A percentile compares a stretch with the other conserved stretches of the same genome.
phyloP scores from a whole-genome alignment of 2,113 vertebrate species.

The Kryptolebias marmoratus region DNA sequence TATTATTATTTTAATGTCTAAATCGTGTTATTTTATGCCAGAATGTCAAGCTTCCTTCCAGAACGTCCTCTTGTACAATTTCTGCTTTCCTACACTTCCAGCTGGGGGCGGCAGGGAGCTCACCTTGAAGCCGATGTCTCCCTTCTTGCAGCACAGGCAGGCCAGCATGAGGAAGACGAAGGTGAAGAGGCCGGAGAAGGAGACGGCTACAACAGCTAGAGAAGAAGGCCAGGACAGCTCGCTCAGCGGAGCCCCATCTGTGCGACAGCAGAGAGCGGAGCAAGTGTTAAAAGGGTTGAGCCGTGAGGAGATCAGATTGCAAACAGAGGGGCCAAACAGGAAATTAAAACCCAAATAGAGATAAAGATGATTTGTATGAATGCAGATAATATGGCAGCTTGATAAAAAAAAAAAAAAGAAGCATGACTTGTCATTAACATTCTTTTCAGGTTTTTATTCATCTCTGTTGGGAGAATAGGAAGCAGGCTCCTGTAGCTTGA shows the following conservation, averaged over 20 bases:
- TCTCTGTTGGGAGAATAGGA: slow-evolving; percentile 11
- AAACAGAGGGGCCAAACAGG: slow-evolving; percentile 31
- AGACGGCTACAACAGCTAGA: slow-evolving; percentile 90
- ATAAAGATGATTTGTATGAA: slow-evolving; percentile 31
- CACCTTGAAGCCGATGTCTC: slow-evolving; percentile 97
- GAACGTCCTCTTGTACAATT: not conserved
- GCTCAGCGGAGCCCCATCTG: slow-evolving; percentile 90
- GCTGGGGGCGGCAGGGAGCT: slow-evolving; percentile 67
- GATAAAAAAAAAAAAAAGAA: slow-evolving; percentile 8
- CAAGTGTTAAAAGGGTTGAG: slow-evolving; percentile 23
- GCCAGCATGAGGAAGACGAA: slow-evolving; percentile 98
- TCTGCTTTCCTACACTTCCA: slow-evolving; percentile 16
- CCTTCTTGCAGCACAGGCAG: slow-evolving; percentile 98
- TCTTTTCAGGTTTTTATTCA: slow-evolving; percentile 15
- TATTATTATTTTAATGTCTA: no score
- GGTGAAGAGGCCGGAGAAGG: slow-evolving; percentile 95
- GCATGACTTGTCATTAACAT: slow-evolving; percentile 28
- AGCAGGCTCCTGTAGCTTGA: slow-evolving; percentile 23
- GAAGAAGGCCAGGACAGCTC: slow-evolving; percentile 97
- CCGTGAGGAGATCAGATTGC: slow-evolving; percentile 13
- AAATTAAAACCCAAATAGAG: slow-evolving; percentile 47
- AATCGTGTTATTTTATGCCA: no score
- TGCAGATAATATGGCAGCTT: slow-evolving; percentile 26
- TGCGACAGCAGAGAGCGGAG: slow-evolving; percentile 53
- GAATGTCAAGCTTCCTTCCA: no score